Percentiles rank a stretch among this genome's conserved stretches.
These are phyloP conservation scores for Mayetiola destructor DNA, from an alignment of 2,888 invertebrate genomes.

Conservation along the genomic window DNA sequence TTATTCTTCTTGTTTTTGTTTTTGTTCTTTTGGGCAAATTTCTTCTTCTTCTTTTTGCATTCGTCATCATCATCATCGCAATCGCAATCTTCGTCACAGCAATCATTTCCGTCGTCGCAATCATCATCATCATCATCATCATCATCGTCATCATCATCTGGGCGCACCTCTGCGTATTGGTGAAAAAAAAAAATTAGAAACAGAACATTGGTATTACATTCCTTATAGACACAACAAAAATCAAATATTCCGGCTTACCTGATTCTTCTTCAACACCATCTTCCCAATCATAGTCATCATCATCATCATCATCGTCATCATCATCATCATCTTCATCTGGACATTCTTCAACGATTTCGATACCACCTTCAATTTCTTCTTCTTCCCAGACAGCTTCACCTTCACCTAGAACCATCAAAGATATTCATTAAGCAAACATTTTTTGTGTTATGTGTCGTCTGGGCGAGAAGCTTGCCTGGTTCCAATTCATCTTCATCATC, in stretches of 20 bases:
- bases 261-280: too few species aligned
- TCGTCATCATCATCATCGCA: neutral
- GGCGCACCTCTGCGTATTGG: neutral
- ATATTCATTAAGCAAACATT: too few species aligned
- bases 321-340: neutral
- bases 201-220: too few species aligned
- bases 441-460: too few species aligned
- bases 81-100: too few species aligned
- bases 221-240: too few species aligned
- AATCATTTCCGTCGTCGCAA: neutral
- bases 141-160: neutral
- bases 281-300: neutral
- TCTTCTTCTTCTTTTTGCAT: neutral
- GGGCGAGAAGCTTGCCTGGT: too few species aligned
- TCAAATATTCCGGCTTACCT: too few species aligned
- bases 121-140: neutral
- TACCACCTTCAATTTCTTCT: conserved; percentile 6
- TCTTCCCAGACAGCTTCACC: conserved; percentile 8
- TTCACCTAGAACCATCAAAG: too few species aligned
- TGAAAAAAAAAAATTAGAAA: too few species aligned
- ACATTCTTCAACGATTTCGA: conserved; percentile 12
- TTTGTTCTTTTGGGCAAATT: neutral
- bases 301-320: neutral
- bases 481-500: conserved; percentile 4
- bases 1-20: conserved; percentile 7